Evolutionary conservation across 53 echinoderm and acorn worm genomes (phyloP), one percentile per base, ranked within the genome.

Genomic region (Luidia sarsii): DNA sequence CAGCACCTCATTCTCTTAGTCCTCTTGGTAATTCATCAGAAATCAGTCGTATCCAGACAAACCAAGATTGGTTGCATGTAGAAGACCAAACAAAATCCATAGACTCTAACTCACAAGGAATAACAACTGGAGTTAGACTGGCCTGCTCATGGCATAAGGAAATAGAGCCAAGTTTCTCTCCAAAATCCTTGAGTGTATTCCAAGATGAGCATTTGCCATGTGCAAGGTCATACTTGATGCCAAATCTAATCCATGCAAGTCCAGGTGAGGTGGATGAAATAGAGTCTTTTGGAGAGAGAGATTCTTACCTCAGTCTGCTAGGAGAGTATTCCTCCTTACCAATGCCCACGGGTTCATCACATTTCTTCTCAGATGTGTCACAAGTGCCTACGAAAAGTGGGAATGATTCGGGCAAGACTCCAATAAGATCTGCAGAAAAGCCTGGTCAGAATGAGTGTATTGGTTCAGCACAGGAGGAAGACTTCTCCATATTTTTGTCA

Each of bases 301-400:
- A 97, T 39, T 88, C 97, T 8, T 86, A 88, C 65, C 57, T 91
- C 45, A 94, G 91, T 27, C 84, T 91, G 31, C 57, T 97, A 27
- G 97, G 97, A 22, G 97, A 97, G 65, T 97, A 97, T 67, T 82
- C 77, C 35, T 70, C 60, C 27, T 50, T 97, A 30, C 97, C 96
- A 36, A 83, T 88, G 25, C 88, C 89, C 29, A 28, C 60, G 65
- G 69, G 83, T 48, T 68, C 68, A 22, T 68, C 68, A 19, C 69
- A 39, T 27, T 70, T 55, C 41, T 68, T 53, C 38, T 39, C 79
- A 21, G 85, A 69, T 19, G 77, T 77, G 50, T 39, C 68, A 14
- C 46, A 20, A 59, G 59, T 43, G 11, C 77, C 77, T n/a, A 60
- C 77, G n/a, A n/a, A n/a, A n/a, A n/a, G n/a, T n/a, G n/a, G n/a